A percentile compares a stretch with the other conserved stretches of the same genome.
These are phyloP conservation scores for Steromphala cineraria DNA, from an alignment of 2,888 invertebrate genomes.

Conservation along the genomic window DNA sequence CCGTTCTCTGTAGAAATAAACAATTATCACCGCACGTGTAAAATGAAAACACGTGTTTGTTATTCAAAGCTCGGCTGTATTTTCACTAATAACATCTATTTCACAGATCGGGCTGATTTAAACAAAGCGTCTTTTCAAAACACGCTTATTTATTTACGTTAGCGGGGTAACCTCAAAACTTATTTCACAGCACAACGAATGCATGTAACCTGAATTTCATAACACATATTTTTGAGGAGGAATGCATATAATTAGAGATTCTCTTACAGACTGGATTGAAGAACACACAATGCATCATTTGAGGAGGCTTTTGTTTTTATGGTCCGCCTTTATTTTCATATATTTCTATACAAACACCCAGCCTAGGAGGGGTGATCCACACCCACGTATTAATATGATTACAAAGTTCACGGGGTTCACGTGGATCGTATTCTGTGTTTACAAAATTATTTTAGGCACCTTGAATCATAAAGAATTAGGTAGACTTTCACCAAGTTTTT, in stretches of 20 bases:
- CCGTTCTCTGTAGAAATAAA: neutral
- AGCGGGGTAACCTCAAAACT: neutral
- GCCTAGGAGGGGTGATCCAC: neutral
- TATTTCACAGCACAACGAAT: neutral
- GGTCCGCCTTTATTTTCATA: neutral
- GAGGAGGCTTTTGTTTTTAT: neutral
- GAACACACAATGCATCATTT: no score
- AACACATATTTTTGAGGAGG: no score
- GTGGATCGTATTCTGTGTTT: neutral
- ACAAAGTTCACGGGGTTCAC: neutral
- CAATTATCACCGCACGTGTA: constrained; percentile 2
- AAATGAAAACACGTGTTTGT: neutral
- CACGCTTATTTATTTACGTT: constrained; percentile 5
- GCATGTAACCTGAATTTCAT: no score
- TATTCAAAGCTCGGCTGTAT: neutral
- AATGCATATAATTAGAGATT: no score
- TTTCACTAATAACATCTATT: neutral
- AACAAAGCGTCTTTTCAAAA: neutral
- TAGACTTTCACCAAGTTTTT: no score
- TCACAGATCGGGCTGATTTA: neutral
- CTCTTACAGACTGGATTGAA: no score
- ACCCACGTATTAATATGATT: neutral
- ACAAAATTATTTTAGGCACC: no score
- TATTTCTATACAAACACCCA: neutral
- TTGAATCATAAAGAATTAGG: no score